Evolutionary conservation across 2,888 invertebrate genomes (phyloP).

Genomic region (Yponomeuta malinellus): DNA sequence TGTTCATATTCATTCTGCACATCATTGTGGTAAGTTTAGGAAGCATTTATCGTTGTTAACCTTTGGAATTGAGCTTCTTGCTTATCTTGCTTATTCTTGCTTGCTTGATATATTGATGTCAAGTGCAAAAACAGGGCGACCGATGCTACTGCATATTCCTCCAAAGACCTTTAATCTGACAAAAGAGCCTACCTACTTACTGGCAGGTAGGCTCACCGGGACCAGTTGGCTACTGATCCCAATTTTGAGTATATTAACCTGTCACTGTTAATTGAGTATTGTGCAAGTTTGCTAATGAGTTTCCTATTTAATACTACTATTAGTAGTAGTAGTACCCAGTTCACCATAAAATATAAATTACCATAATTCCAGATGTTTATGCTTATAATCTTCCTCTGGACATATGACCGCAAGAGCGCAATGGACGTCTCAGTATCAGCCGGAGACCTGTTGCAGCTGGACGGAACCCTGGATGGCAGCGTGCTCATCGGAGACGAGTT

Average conservation of each 20-base stretch:
- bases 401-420: slow-evolving; percentile 47
- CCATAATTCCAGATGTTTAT: slow-evolving; percentile 44
- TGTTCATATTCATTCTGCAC: slow-evolving; percentile 82
- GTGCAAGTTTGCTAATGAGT: no score
- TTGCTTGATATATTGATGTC: no score
- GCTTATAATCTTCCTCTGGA: slow-evolving; percentile 62
- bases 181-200: no score
- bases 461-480: slow-evolving; percentile 68
- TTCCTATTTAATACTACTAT: no score
- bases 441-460: slow-evolving; percentile 64
- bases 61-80: neutral
- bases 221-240: no score
- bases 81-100: neutral
- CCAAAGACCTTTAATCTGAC: neutral
- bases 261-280: no score
- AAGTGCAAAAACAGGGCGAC: neutral
- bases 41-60: neutral
- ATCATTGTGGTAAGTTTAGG: slow-evolving; percentile 76
- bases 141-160: neutral
- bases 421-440: slow-evolving; percentile 69
- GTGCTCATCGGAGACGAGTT: slow-evolving; percentile 65
- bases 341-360: no score
- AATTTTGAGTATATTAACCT: no score
- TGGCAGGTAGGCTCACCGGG: no score
- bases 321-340: no score